Evolutionary conservation across 2,797 vertebrate genomes (phyloP), one percentile per base, ranked within the genome.

Genomic region (Anas acuta): DNA sequence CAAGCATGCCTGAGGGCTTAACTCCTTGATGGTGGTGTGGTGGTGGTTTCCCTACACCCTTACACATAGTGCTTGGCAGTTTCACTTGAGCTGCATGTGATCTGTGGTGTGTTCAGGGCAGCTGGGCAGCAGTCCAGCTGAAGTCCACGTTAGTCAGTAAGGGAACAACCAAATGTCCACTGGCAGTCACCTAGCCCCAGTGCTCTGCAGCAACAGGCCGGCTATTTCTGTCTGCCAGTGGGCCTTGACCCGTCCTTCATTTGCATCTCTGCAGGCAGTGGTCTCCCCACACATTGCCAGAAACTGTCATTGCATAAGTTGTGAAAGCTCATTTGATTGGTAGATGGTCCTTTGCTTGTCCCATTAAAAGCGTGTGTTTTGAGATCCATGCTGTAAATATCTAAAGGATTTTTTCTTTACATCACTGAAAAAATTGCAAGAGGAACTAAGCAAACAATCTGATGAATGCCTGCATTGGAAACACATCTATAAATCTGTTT

Each of bases 91-190:
- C 11, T 57, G 1, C 1, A 0, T 15, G 45, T 30, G 45, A 60
- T 32, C 39, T 1, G 1, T 0, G 0, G 12, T 56, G 5, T 6
- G 0, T 77, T 83, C 0, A 0, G 66, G 33, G 20, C 32, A 75
- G 22, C 21, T 17, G 49, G 61, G 58, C 69, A 87, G 25, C 62
- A 41, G 33, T 65, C 41, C 45, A 67, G 33, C 72, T 87, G 58
- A 78, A 78, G 22, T 91, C 87, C 41, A 33, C 25, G 1, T 67
- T 9, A 21, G 41, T 73, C 54, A 37, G 33, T 80, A 77, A 81
- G 56, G 62, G 4, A 89, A 49, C 53, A 84, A 30, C 43, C 28
- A 74, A 54, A 64, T 64, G 30, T 69, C 22, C 51, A 32, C 43
- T 74, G 78, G 57, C 39, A 45, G 3, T 0, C 28, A 61, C 45